These are phyloP conservation scores for Idaea aversata DNA, from an alignment of 2,888 invertebrate species.

Conservation along the genomic window DNA sequence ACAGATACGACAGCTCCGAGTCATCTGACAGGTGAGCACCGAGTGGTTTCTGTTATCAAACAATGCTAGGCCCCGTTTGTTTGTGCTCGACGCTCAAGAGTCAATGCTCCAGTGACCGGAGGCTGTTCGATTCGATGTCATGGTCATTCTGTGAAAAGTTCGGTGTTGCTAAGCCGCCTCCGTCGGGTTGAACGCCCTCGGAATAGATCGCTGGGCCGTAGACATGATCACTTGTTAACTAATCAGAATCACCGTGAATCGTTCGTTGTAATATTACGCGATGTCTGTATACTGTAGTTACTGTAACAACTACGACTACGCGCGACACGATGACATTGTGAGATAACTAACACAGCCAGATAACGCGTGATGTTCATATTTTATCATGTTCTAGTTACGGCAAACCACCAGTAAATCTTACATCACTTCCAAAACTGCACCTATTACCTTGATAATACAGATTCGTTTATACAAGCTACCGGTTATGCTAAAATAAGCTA, in stretches of 20 bases:
- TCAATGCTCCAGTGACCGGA: constrained; percentile 79
- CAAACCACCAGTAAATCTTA: constrained; percentile 16
- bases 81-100: constrained; percentile 57
- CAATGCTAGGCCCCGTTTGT: constrained; percentile 38
- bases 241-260: constrained; percentile 37
- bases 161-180: constrained; percentile 57
- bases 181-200: constrained; percentile 72
- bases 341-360: constrained; percentile 12
- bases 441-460: not conserved
- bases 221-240: constrained; percentile 46
- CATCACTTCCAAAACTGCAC: not conserved
- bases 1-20: constrained; percentile 96
- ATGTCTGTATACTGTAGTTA: constrained; percentile 21
- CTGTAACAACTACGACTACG: constrained; percentile 5
- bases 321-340: constrained; percentile 18
- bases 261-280: constrained; percentile 38
- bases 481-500: no score
- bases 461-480: no score
- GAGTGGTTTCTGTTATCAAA: constrained; percentile 43
- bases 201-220: constrained; percentile 51
- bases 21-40: constrained; percentile 93
- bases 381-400: constrained; percentile 9
- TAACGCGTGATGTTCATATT: constrained; percentile 18
- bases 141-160: constrained; percentile 66
- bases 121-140: constrained; percentile 76